Base-by-base conservation (phyloP, 2,113 vertebrate species). In the Melanotaenia duboulayi region DNA sequence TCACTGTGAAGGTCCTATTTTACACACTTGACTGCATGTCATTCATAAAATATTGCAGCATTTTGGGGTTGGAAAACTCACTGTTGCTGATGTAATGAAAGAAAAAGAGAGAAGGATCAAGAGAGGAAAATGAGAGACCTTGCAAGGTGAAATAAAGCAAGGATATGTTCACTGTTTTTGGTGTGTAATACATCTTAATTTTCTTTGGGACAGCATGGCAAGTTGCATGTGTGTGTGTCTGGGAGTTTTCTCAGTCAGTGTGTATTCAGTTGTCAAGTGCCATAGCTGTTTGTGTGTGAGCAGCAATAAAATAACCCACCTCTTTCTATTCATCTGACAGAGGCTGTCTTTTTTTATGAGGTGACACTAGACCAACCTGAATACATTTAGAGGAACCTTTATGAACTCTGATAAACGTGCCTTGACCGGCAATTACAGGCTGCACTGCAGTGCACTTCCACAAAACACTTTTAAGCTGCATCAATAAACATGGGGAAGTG, bases 361-460 rank as follows among this genome's bases (percentile, higher is more conserved):
- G 71, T 88, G 83, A 90, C 81, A 82, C n/a, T 8, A 74, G 69
- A 82, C 70, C 79, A 81, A 78, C 78, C 83, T 80, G 77, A 91
- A 90, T 91, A 83, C 86, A 90, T 93, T 89, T 87, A 87, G 78
- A 78, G 57, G 72, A 83, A 89, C 86, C 80, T 92, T 86, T 84
- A 88, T 90, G 84, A 91, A 88, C 88, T 87, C 35, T 40, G 35
- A 56, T 68, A 77, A 84, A 86, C 72, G 78, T 88, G 82, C 69
- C 44, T 72, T 74, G 90, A 87, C 77, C 86, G 16, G 71, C 76
- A 84, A 86, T 87, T 78, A 84, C 48, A 73, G 44, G 46, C 66
- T 4, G 49, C 81, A 71, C 50, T 55, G 46, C 64, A 70, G 56
- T 49, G 71, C 44, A 75, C 65, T 67, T 54, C 76, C 60, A 89